phyloP scores from a whole-genome alignment of 2,113 vertebrate genomes.

The Nothoprocta pentlandii region DNA sequence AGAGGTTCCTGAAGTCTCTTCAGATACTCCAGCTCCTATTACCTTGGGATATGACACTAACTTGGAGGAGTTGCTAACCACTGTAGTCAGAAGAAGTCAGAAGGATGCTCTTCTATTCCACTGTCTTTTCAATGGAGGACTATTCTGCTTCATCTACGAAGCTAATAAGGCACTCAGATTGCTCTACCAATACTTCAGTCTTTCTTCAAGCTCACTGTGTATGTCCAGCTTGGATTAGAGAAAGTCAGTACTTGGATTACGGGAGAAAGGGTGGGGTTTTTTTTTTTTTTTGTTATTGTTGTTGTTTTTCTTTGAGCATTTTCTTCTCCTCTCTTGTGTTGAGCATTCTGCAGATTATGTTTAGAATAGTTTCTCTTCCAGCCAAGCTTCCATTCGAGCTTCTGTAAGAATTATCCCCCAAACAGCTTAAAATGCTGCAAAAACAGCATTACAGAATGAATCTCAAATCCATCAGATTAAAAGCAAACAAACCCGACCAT shows the following conservation, averaged over 20 bases:
- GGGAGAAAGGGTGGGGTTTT: no score
- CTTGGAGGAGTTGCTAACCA: background rate
- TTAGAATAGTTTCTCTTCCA: background rate
- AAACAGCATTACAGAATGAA: background rate
- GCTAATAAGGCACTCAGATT: background rate
- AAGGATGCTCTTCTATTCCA: background rate
- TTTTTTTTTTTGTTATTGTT: no score
- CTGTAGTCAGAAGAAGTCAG: background rate
- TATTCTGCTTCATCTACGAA: background rate
- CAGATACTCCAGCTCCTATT: background rate
- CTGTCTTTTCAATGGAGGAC: background rate
- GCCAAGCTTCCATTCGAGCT: background rate
- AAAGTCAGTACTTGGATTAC: background rate
- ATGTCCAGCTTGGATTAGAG: background rate
- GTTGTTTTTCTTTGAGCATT: background rate
- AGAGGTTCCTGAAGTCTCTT: background rate
- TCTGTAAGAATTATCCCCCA: background rate
- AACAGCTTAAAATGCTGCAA: background rate
- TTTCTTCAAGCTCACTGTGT: background rate
- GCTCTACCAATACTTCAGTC: background rate
- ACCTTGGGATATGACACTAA: accelerated
- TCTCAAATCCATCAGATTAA: background rate
- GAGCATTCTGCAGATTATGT: background rate
- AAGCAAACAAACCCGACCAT: background rate
- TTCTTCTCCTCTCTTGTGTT: background rate